phyloP scores from a whole-genome alignment of 23 tunicate species.

The Clavelina lepadiformis region DNA sequence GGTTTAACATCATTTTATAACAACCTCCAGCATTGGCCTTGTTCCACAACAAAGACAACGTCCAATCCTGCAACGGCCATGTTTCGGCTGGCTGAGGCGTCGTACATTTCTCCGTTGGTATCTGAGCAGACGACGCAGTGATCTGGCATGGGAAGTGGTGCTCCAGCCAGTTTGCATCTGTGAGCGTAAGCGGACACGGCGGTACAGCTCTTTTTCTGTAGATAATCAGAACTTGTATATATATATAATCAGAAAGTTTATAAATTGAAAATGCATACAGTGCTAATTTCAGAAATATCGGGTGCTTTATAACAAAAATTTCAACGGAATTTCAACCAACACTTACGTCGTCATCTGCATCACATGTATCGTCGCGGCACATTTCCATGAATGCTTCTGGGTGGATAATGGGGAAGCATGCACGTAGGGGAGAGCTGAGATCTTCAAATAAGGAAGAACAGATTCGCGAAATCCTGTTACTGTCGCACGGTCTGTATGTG shows the following conservation, averaged over 20 bases:
- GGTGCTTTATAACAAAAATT: too few species aligned
- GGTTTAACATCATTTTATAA: background rate
- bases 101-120: slow-evolving; percentile 27
- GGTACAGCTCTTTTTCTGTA: slow-evolving; percentile 33
- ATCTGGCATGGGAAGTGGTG: slow-evolving; percentile 40
- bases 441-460: slow-evolving; percentile 43
- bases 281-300: background rate
- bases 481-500: slow-evolving; percentile 28
- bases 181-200: slow-evolving; percentile 60
- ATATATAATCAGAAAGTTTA: background rate
- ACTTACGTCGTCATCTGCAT: slow-evolving; percentile 15
- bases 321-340: background rate
- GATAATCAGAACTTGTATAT: background rate
- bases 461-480: slow-evolving; percentile 7
- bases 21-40: slow-evolving; percentile 69
- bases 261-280: background rate
- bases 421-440: slow-evolving; percentile 36
- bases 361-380: slow-evolving; percentile 68
- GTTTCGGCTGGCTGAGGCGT: background rate
- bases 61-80: slow-evolving; percentile 37
- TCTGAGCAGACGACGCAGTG: slow-evolving; percentile 51
- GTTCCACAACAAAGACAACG: slow-evolving; percentile 70
- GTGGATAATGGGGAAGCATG: slow-evolving; percentile 85
- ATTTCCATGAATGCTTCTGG: slow-evolving; percentile 70
- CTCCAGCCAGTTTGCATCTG: slow-evolving; percentile 62